Conservation (phyloP, 1,140 invertebrate species). For the Ceratosolen solmsi region DNA sequence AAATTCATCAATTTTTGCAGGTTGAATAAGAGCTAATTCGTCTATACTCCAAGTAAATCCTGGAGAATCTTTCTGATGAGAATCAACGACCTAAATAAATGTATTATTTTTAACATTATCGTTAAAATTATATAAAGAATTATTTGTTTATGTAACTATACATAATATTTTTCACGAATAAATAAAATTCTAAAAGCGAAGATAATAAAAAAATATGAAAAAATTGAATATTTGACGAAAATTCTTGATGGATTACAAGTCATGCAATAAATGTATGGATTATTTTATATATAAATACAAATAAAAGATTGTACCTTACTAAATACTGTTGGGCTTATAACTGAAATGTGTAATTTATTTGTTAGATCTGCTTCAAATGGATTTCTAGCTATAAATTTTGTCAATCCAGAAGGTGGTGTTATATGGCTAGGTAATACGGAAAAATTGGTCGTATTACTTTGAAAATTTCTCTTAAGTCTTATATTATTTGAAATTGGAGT, state of each 20-base stretch:
- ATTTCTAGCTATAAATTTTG: slow-evolving; percentile 68
- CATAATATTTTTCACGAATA: no score
- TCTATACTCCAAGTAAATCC: slow-evolving; percentile 75
- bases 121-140: no score
- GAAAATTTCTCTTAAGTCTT: slow-evolving; percentile 32
- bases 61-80: slow-evolving; percentile 63
- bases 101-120: not conserved
- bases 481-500: slow-evolving; percentile 58
- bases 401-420: slow-evolving; percentile 69
- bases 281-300: no score
- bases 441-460: slow-evolving; percentile 50
- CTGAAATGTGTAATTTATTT: slow-evolving; percentile 67
- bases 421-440: slow-evolving; percentile 60
- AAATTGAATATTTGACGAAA: no score
- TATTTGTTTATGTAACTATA: no score
- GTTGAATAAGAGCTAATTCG: slow-evolving; percentile 73
- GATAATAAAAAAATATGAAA: no score
- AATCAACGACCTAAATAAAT: slow-evolving; percentile 54
- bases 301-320: slow-evolving; percentile 59
- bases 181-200: no score
- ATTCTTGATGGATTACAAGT: no score
- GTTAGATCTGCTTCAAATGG: slow-evolving; percentile 70
- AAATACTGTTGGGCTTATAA: slow-evolving; percentile 70
- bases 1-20: slow-evolving; percentile 75
- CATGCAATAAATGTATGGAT: no score